Evolutionary conservation across 2,113 vertebrate genomes (phyloP), one percentile per base, ranked within the genome.

Genomic region (Phrynosoma platyrhinos): DNA sequence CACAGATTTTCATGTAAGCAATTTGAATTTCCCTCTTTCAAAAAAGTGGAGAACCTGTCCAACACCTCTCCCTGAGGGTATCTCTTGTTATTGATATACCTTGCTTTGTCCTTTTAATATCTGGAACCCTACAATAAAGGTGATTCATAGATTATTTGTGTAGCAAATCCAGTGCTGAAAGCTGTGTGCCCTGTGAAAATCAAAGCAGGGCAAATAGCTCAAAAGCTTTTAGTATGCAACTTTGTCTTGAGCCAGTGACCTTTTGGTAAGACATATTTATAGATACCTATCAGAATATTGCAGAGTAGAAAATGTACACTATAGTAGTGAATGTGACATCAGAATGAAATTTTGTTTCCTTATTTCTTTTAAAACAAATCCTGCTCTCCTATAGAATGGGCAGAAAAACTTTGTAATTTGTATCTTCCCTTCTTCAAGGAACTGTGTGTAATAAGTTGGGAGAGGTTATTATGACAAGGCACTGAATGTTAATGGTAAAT

Each of bases 141-240:
- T 69, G 47, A 84, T 83, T 71, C 64, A 62, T 79, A 79, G 64
- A 72, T 77, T 64, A 66, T 40, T 42, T 47, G 75, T 62, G 68
- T 62, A 83, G 52, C 64, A 62, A 84, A n/a, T 52, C 18, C 83
- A 74, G 64, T 71, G 30, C 27, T 71, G 27, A 27, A 84, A 71
- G 58, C 68, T 72, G 20, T n/a, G 14, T 79, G 25, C 47, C 75
- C 47, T 88, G 20, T 42, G 55, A 62, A 40, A 82, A 88, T 21
- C 40, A 58, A 84, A 25, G n/a, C 47, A 20, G 47, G 32, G 52
- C n/a, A 40, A 71, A 40, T 32, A 36, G 9, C 78, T 72, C 6
- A 42, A 40, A 62, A 53, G 10, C 7, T 47, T 30, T 68, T 9
- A 13, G 30, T 32, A 27, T 69, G 18, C 30, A 16, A 66, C 14